Conservation (phyloP, 1,140 invertebrate species). For the Metopolophium dirhodum region DNA sequence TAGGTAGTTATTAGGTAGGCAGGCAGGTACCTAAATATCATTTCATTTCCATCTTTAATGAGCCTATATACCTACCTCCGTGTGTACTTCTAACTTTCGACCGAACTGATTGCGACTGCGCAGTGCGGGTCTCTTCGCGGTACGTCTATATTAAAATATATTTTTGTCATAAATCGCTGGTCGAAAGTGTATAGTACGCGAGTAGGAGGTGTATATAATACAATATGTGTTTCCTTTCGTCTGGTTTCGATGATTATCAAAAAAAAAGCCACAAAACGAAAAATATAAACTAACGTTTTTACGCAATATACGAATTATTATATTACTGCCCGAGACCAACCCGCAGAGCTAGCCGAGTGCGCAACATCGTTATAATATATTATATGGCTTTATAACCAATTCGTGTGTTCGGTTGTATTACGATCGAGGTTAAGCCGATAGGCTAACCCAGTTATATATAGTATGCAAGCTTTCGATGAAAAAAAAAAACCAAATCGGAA, state of each 20-base stretch:
- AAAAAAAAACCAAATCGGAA: conserved; percentile 33
- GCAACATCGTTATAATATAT: conserved; percentile 17
- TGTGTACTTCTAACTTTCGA: background rate
- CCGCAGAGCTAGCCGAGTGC: background rate
- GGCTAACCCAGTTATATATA: background rate
- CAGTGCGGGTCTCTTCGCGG: background rate
- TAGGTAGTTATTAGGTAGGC: background rate
- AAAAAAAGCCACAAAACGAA: conserved; percentile 11
- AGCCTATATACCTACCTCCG: no score
- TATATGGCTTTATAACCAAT: conserved; percentile 26
- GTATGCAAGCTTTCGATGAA: background rate
- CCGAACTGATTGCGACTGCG: background rate
- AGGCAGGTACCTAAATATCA: background rate
- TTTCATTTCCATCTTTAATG: background rate
- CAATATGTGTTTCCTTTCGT: background rate
- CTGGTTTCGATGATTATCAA: background rate
- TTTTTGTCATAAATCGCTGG: background rate
- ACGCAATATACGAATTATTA: conserved; percentile 20
- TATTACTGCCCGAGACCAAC: background rate
- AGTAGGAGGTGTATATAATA: background rate
- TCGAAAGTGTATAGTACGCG: background rate
- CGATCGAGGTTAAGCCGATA: conserved; percentile 28
- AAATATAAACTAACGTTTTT: background rate
- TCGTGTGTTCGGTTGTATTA: conserved; percentile 8
- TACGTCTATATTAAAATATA: background rate